A percentile compares a stretch with the other conserved stretches of the same genome.
phyloP scores from a whole-genome alignment of 2,113 vertebrate species.

The Columba livia region DNA sequence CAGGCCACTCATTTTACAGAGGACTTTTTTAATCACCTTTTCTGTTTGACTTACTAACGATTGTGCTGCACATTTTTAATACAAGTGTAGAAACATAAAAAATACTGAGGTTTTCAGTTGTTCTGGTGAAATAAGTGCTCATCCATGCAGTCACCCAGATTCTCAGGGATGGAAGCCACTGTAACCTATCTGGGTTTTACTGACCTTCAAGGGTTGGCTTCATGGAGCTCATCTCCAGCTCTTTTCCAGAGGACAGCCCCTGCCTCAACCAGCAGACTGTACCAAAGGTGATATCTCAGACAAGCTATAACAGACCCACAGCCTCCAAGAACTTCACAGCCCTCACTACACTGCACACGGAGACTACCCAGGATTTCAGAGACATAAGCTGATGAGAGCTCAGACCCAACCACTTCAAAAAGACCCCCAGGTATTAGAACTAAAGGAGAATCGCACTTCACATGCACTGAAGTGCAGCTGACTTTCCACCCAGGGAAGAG shows the following conservation, averaged over 20 bases:
- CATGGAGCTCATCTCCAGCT: accelerated
- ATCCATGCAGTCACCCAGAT: not conserved
- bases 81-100: not conserved
- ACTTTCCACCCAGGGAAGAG: slow-evolving; percentile 22
- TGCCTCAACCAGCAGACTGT: not conserved
- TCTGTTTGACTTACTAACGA: not conserved
- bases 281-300: not conserved
- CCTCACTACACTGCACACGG: not conserved
- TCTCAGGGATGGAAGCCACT: not conserved
- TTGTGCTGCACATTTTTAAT: not conserved
- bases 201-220: not conserved
- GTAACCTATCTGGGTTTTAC: not conserved
- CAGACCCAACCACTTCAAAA: slow-evolving; percentile 59
- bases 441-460: slow-evolving; percentile 39
- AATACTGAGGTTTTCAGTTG: not conserved
- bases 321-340: not conserved
- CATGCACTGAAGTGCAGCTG: slow-evolving; percentile 26
- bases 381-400: not conserved
- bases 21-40: not conserved
- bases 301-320: not conserved
- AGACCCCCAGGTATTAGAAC: slow-evolving; percentile 23
- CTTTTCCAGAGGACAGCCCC: not conserved
- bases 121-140: not conserved
- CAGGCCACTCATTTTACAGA: not conserved
- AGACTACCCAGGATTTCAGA: slow-evolving; percentile 18